A percentile compares a stretch with the other conserved stretches of the same genome.
phyloP scores from a whole-genome alignment of 2,888 invertebrate species.

The Allacma fusca region DNA sequence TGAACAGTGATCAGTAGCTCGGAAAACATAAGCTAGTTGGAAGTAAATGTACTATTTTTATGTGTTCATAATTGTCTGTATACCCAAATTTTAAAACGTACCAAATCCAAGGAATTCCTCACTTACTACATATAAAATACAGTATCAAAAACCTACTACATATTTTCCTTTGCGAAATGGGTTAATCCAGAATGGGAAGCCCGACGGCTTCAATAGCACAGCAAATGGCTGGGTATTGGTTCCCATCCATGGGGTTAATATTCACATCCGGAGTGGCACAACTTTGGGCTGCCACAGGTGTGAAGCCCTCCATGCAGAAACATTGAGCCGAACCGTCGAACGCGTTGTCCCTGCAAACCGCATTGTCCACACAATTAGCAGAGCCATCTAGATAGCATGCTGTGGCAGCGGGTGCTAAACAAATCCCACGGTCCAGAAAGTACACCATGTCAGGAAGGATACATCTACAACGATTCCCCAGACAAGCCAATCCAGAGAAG shows the following conservation, averaged over 20 bases:
- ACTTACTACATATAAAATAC: too few species aligned
- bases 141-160: too few species aligned
- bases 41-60: too few species aligned
- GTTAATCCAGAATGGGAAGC: too few species aligned
- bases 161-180: too few species aligned
- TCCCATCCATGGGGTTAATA: neutral
- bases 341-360: neutral
- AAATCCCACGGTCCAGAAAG: neutral
- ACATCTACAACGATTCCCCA: neutral
- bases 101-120: too few species aligned
- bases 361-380: neutral
- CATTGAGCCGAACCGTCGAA: neutral
- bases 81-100: too few species aligned
- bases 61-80: too few species aligned
- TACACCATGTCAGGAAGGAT: neutral
- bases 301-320: neutral
- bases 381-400: neutral
- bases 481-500: neutral
- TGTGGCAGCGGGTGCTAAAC: neutral
- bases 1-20: too few species aligned
- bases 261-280: neutral
- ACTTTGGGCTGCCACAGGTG: neutral
- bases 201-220: too few species aligned
- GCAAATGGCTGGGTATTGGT: neutral
- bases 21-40: too few species aligned